Evolutionary conservation across 2,888 invertebrate species (phyloP), one percentile per base, ranked within the genome.

Genomic region (Amiota minor): DNA sequence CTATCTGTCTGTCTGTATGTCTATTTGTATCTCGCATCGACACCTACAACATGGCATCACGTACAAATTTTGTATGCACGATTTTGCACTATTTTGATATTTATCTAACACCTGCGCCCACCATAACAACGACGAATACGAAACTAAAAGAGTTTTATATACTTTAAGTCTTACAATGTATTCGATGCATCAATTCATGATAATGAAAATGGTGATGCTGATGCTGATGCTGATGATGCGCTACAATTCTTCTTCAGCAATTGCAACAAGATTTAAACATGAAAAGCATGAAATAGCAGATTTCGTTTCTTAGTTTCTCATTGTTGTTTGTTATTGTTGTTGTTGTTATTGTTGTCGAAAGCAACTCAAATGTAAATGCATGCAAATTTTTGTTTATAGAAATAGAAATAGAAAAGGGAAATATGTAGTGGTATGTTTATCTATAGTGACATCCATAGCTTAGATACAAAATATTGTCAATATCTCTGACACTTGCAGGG

Each of bases 41-140:
- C 87, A 85, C 88, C 87, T 86, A 88, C 87, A 88, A 84, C 87
- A 85, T 86, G 86, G 85, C 87, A 87, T 88, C 87, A 87, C 88
- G 88, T 88, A 87, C 88, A 87, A 88, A 87, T 87, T 88, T 88
- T 78, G 81, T 79, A 78, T 82, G 86, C 87, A 87, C 87, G 87
- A 88, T 86, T 87, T 88, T 87, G 88, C 88, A 87, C 87, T 88
- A 88, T 88, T 87, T 88, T 76, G 81, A 88, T 85, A 85, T 86
- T 82, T 84, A 87, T 85, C 87, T 87, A 87, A 87, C 87, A 87
- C 88, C 87, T 87, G 87, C 86, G 88, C 85, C 67, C 67, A 68
- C 67, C 10, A 35, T 10, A 20, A 20, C n/a, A 18, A 59, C 35
- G 35, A 35, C 35, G 35, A 35, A 35, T 2, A 4, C 35, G 6